Base-by-base conservation (phyloP, 1,140 invertebrate species). In the Anoplophora glabripennis region DNA sequence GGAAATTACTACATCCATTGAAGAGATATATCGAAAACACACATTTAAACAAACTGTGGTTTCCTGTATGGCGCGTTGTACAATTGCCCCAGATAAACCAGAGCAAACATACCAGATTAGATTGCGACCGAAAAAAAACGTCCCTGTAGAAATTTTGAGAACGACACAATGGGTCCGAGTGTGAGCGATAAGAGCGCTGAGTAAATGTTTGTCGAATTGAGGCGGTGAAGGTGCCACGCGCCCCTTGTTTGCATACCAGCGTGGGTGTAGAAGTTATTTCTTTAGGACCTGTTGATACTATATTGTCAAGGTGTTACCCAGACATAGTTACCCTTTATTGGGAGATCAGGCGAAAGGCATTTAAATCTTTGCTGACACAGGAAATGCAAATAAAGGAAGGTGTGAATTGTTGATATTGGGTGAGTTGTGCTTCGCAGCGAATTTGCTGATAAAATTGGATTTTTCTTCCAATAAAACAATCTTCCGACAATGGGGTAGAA, bases 231-330 rank as follows among this genome's bases (percentile, higher is more conserved):
- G 36, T 52, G 37, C 35, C 36, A 52, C 37, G 49, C 35, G 49
- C 14, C 49, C 49, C 49, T 52, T 52, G 36, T 52, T 41, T 52
- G 17, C 21, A 17, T 21, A 40, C 12, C 11, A 52, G 49, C 49
- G 49, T 52, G 49, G 49, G 49, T 52, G 49, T 35, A 52, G 40
- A 36, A 52, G 17, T 41, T 18, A 52, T 52, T 52, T 52, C 49
- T 52, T 52, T 40, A 52, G 49, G 49, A 52, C 49, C 49, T 52
- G 49, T 52, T 52, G 17, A 38, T 52, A 18, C 17, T 12, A 52
- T 17, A 14, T 52, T 52, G 36, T 12, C 49, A 52, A 52, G 49
- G 37, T 52, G 49, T 52, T 52, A 52, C 11, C 15, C 14, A 28
- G 14, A 33, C 28, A 38, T 5, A 12, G 49, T 52, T 52, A 37